phyloP scores from a whole-genome alignment of 1,140 invertebrate species.

The Mactra quadrangularis region DNA sequence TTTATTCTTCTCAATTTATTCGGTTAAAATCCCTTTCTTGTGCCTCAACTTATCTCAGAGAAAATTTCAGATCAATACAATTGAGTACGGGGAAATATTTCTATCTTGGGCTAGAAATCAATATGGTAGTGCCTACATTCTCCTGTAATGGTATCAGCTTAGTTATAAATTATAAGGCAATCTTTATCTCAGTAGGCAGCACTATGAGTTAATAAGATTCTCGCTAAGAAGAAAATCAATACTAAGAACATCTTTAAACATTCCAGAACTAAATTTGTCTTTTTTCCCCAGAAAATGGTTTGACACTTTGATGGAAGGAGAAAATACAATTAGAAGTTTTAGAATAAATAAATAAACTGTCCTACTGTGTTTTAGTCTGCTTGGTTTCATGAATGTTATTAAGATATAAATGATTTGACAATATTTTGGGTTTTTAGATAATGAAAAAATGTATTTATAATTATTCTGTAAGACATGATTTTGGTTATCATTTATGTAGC shows the following conservation, averaged over 20 bases:
- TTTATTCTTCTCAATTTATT: too few species aligned
- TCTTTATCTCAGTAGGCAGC: conserved; percentile 36
- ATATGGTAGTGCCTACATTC: conserved; percentile 16
- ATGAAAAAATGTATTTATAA: too few species aligned
- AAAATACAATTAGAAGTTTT: too few species aligned
- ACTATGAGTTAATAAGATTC: conserved; percentile 34
- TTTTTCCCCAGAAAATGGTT: not conserved
- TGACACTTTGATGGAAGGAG: not conserved
- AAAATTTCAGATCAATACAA: conserved; percentile 23
- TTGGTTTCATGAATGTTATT: too few species aligned
- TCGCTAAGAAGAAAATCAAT: conserved; percentile 21
- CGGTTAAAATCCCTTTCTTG: too few species aligned
- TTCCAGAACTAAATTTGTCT: conserved; percentile 14
- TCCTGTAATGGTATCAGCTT: conserved; percentile 26
- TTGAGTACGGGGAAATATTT: conserved; percentile 7
- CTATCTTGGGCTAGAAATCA: not conserved
- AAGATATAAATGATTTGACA: too few species aligned
- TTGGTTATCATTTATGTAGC: too few species aligned
- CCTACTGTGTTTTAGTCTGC: too few species aligned
- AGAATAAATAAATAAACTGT: too few species aligned
- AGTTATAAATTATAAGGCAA: conserved; percentile 41
- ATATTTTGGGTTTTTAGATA: too few species aligned
- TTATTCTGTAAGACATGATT: too few species aligned
- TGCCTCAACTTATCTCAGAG: too few species aligned
- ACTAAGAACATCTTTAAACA: conserved; percentile 16